Evolutionary conservation across 2,888 invertebrate genomes (phyloP).

Genomic region (Alloplasta piceator): DNA sequence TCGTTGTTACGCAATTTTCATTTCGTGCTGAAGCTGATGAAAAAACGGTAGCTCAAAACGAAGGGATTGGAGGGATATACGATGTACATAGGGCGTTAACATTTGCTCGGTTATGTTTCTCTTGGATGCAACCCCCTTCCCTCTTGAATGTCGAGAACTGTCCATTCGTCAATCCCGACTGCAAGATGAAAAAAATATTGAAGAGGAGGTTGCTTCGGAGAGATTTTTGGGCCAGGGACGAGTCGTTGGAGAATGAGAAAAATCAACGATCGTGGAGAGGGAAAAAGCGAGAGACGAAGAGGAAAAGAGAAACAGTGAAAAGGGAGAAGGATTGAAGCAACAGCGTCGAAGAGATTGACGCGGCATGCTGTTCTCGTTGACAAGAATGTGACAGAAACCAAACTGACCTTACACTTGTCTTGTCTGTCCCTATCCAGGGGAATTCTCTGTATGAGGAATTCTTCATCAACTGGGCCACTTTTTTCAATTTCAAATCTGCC

Average conservation of each 20-base stretch:
- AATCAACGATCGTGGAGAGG: constrained; percentile 68
- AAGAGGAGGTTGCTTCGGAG: constrained; percentile 31
- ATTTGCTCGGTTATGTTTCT: too few relatives aligned
- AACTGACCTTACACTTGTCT: constrained; percentile 77
- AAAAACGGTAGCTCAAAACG: too few relatives aligned
- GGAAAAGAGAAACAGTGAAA: constrained; percentile 43
- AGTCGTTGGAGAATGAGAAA: constrained; percentile 48
- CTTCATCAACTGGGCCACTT: too few relatives aligned
- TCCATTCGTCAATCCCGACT: constrained; percentile 67
- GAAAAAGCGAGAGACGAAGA: constrained; percentile 46
- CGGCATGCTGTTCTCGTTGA: constrained; percentile 82
- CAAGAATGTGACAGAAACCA: constrained; percentile 83
- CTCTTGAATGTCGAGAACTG: constrained; percentile 67
- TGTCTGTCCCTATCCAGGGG: neutral
- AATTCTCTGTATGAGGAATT: too few relatives aligned
- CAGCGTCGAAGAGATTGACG: constrained; percentile 82
- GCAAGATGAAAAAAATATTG: constrained; percentile 53
- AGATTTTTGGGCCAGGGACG: constrained; percentile 49
- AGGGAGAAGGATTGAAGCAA: constrained; percentile 58
- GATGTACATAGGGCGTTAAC: constrained; percentile 67
- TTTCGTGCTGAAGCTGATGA: too few relatives aligned
- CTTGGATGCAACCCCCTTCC: constrained; percentile 80
- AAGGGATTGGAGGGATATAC: neutral
- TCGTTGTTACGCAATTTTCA: too few relatives aligned
- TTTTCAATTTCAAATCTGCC: too few relatives aligned